Evolutionary conservation across 1,140 invertebrate genomes (phyloP), one percentile per base, ranked within the genome.

Genomic region (Hetaerina americana): DNA sequence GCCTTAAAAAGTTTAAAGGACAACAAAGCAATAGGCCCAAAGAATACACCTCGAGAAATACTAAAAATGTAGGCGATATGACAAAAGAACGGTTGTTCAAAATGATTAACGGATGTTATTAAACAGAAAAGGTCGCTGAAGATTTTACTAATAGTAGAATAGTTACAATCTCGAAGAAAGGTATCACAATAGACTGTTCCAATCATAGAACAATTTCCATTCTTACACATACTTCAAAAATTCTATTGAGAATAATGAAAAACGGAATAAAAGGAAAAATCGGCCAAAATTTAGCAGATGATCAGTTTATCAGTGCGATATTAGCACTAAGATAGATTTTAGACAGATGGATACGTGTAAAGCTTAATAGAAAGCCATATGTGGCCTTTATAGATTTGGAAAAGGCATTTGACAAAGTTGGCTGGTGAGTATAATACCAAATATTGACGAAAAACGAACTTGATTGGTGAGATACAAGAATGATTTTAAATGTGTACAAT

Each of bases 401-500:
- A n/a, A n/a, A n/a, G n/a, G n/a, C n/a, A n/a, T n/a, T n/a, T n/a
- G n/a, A n/a, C n/a, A n/a, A n/a, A n/a, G n/a, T n/a, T n/a, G n/a
- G n/a, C n/a, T n/a, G n/a, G n/a, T n/a, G n/a, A n/a, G n/a, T n/a
- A n/a, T n/a, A n/a, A n/a, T n/a, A n/a, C n/a, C 31, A 40, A 40
- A 40, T 18, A 18, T 18, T 40, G 18, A 40, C 31, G 31, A 40
- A 40, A 40, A 40, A 8, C 18, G 31, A 40, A 40, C 31, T 40
- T 40, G 31, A 40, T 18, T 40, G 31, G 31, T 8, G 18, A 18
- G 31, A 40, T 40, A 40, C 6, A 40, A 73, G 40, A 66, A 28
- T 73, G 24, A 71, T 72, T 22, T 69, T 71, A 29, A 70, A 70
- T 18, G 27, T 72, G 5, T 72, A 72, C 29, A 72, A 72, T 24